Evolutionary conservation across 2,797 vertebrate genomes (phyloP).

Genomic region (Pangasius mekongensis): DNA sequence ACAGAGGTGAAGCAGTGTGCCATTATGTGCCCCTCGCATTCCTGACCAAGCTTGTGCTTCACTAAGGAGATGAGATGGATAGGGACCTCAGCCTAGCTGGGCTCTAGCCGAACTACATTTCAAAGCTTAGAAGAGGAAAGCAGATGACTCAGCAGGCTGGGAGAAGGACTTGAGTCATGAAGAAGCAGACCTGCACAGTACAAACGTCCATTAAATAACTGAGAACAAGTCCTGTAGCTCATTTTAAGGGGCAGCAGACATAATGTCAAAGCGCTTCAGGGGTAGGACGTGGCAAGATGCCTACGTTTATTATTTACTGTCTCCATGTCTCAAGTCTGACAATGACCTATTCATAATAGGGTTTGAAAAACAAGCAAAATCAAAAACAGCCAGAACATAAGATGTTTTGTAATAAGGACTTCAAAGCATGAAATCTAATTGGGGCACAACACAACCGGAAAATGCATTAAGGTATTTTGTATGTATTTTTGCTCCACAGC

Average conservation of each 20-base stretch:
- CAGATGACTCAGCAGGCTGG: conserved; percentile 59
- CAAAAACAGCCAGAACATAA: conserved; percentile 55
- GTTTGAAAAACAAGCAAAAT: conserved; percentile 54
- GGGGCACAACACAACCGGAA: conserved; percentile 48
- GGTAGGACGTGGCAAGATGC: conserved; percentile 39
- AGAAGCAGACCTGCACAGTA: conserved; percentile 37
- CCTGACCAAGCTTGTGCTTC: conserved; percentile 66
- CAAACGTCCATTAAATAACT: not conserved
- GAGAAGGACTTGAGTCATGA: conserved; percentile 51
- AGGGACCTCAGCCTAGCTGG: conserved; percentile 57
- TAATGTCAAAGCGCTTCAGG: conserved; percentile 7
- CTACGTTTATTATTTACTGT: conserved; percentile 58
- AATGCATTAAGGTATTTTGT: conserved; percentile 7
- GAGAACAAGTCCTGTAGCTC: conserved; percentile 32
- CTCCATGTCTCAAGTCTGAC: conserved; percentile 61
- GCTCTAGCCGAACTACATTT: conserved; percentile 62
- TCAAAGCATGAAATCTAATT: conserved; percentile 55
- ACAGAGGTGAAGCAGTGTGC: conserved; percentile 62
- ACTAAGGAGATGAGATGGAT: conserved; percentile 71
- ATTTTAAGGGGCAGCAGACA: conserved; percentile 14
- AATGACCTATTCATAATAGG: conserved; percentile 68
- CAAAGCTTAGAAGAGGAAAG: conserved; percentile 64
- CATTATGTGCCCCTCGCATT: conserved; percentile 75
- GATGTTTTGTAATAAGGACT: conserved; percentile 62
- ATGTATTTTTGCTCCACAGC: not conserved